Evolutionary conservation across 2,113 vertebrate species (phyloP).

Genomic region (Struthio camelus): DNA sequence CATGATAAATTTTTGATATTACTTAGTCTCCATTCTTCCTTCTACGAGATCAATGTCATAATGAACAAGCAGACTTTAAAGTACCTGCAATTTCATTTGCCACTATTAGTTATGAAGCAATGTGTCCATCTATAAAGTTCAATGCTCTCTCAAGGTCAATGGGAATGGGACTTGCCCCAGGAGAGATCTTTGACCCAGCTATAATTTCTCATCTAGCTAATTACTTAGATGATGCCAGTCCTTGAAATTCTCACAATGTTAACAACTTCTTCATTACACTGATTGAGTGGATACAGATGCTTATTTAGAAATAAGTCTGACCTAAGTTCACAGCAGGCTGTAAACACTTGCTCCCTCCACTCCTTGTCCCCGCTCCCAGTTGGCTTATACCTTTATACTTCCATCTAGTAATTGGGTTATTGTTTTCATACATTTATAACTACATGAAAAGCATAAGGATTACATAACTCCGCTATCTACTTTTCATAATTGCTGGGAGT

Average conservation of each 20-base stretch:
- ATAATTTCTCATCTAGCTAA: background rate
- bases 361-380: fast-evolving
- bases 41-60: background rate
- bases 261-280: background rate
- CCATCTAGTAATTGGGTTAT: background rate
- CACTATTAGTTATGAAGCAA: background rate
- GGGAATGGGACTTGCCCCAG: background rate
- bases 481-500: background rate
- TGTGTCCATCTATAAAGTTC: background rate
- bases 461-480: background rate
- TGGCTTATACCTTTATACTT: background rate
- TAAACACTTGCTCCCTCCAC: background rate
- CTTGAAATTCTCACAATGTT: background rate
- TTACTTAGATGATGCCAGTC: background rate
- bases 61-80: background rate
- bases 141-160: background rate
- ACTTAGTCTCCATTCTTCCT: background rate
- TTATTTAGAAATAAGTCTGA: background rate
- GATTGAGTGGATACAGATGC: background rate
- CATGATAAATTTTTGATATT: conserved; percentile 15
- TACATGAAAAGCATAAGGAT: background rate
- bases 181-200: background rate
- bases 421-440: background rate
- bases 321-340: background rate
- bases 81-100: background rate